Evolutionary conservation across 2,797 vertebrate species (phyloP), one percentile per base, ranked within the genome.

Genomic region (Heteromormyrus szaboi): DNA sequence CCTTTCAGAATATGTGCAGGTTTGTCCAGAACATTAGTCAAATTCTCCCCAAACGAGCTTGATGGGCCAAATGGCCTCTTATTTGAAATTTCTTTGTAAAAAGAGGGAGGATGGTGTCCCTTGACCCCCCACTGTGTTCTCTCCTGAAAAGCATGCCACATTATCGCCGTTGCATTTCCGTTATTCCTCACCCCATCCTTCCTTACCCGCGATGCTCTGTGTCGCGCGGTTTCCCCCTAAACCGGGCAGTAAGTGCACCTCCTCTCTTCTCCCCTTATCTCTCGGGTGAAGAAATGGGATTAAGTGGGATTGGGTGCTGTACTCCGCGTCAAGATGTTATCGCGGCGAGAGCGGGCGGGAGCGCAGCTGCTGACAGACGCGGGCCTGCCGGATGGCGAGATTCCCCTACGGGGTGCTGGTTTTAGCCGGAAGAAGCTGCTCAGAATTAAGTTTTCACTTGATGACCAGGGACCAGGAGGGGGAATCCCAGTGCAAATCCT

Each of bases 281-380:
- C 46, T 14, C 17, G 12, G 17, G n/a, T 85, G 83, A 85, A 84
- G 81, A 51, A 85, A 85, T 85, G 83, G 22, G 83, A 85, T 85
- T 50, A 85, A 25, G 44, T 85, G 46, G 25, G 22, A 50, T 51
- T 50, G 50, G 83, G 46, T 25, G 83, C 72, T 79, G 72, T n/a
- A 44, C 83, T 85, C 46, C 22, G 11, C 48, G 22, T 14, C 5
- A 48, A 51, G 44, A 50, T 50, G 22, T n/a, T 50, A 85, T 85
- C 83, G 22, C 1, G 2, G 46, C 33, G 33, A 7, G 33, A 19
- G 68, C 33, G 1, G 68, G 68, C 4, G 68, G 17, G 41, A 8
- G 79, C 37, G 1, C 46, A 50, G 79, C 79, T 83, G 79, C 79
- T 44, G 33, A 48, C 9, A 83, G 44, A 48, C n/a, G 44, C 8